phyloP scores from a whole-genome alignment of 2,797 vertebrate genomes.

The Phrynocephalus guinanensis region DNA sequence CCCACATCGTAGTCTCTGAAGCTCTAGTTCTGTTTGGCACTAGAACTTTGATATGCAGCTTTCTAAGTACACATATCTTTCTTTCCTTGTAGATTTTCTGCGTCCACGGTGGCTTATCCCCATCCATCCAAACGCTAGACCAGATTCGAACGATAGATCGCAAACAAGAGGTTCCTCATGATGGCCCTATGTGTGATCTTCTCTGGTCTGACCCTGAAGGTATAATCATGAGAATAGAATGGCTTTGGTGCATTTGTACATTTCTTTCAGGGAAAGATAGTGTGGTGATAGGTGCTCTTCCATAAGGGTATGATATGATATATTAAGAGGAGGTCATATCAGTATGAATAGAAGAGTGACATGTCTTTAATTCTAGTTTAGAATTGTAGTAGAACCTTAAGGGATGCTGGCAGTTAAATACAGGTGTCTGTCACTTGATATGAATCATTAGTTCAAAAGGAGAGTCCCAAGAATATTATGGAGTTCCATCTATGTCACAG shows the following conservation, averaged over 20 bases:
- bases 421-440: not conserved
- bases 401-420: not conserved
- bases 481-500: not conserved
- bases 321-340: not conserved
- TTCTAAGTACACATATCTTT: not conserved
- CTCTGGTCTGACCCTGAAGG: constrained; percentile 97
- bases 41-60: not conserved
- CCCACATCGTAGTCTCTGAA: no score
- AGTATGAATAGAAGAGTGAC: not conserved
- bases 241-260: not conserved
- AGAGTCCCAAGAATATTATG: not conserved
- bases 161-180: constrained; percentile 96
- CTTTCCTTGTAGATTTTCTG: constrained; percentile 89
- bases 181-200: constrained; percentile 96
- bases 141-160: constrained; percentile 97
- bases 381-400: not conserved
- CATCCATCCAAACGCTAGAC: constrained; percentile 95
- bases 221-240: constrained; percentile 57
- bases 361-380: not conserved
- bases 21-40: not conserved
- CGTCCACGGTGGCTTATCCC: constrained; percentile 93
- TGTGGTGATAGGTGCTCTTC: not conserved
- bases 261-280: not conserved
- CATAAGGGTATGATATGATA: not conserved
- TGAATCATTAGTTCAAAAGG: not conserved